Percentiles rank a stretch among this genome's conserved stretches.
phyloP scores from a whole-genome alignment of 2,113 vertebrate species.

The Ciconia stormi region DNA sequence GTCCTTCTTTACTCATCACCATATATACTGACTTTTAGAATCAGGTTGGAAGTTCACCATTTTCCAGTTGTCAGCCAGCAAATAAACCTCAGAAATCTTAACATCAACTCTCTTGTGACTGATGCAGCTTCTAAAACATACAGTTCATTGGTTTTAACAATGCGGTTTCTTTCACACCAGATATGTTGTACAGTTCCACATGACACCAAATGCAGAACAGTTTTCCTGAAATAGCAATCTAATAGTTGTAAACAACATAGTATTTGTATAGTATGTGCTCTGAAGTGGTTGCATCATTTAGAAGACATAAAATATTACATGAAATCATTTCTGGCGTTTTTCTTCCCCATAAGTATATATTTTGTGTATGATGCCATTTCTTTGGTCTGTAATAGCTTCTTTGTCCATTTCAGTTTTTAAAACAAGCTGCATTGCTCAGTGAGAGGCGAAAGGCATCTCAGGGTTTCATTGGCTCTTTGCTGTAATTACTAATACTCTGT shows the following conservation, averaged over 20 bases:
- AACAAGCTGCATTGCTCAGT: not conserved
- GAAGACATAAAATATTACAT: not conserved
- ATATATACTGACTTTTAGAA: not conserved
- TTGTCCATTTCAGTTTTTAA: not conserved
- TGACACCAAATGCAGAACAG: not conserved
- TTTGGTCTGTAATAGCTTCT: not conserved
- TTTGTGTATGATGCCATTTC: not conserved
- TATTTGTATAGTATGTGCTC: not conserved
- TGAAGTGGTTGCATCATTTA: not conserved
- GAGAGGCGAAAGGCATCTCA: not conserved
- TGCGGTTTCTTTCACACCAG: conserved; percentile 27
- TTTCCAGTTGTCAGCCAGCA: conserved; percentile 9
- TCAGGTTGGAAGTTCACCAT: conserved; percentile 17
- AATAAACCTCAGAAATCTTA: not conserved
- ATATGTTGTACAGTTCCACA: not conserved
- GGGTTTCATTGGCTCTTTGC: not conserved
- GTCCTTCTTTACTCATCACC: not conserved
- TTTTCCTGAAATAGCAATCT: not conserved
- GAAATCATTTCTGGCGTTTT: not conserved
- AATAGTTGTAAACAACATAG: not conserved
- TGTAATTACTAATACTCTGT: not conserved
- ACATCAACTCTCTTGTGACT: not conserved
- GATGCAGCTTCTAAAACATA: not conserved
- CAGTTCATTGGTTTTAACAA: conserved; percentile 18
- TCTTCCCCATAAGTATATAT: not conserved